A percentile compares a stretch with the other conserved stretches of the same genome.
Evolutionary conservation across 1,140 invertebrate genomes (phyloP).

Genomic region (Aphis gossypii): DNA sequence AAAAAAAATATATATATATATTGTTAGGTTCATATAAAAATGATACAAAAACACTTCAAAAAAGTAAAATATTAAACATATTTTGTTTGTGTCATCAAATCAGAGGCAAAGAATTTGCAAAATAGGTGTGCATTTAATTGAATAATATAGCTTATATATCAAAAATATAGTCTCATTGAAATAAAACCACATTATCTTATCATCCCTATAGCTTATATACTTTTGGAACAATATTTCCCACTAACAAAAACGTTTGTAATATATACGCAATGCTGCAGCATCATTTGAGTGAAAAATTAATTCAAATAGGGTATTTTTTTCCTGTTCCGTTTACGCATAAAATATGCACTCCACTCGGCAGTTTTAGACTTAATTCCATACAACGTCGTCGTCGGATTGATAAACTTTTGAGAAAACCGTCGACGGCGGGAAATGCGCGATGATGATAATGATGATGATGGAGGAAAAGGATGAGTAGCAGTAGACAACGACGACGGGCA

Average conservation of each 20-base stretch:
- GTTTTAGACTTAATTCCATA: not conserved
- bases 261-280: not conserved
- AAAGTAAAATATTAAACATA: not conserved
- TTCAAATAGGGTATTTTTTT: not conserved
- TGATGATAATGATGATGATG: not conserved
- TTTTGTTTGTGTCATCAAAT: not conserved
- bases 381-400: not conserved
- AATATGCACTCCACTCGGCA: not conserved
- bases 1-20: not conserved
- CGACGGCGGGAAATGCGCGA: not conserved
- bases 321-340: not conserved
- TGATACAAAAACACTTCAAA: not conserved
- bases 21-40: not conserved
- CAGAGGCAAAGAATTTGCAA: not conserved
- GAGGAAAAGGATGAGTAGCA: not conserved
- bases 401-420: not conserved
- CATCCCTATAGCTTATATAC: not conserved
- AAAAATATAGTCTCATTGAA: not conserved
- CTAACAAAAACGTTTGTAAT: not conserved
- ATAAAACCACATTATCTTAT: not conserved
- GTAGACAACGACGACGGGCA: not conserved
- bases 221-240: not conserved
- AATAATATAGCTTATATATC: not conserved
- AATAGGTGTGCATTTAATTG: not conserved
- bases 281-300: not conserved